Percentiles rank a stretch among this genome's conserved stretches.
phyloP scores from a whole-genome alignment of 1,140 invertebrate species.

The Cydia splendana region DNA sequence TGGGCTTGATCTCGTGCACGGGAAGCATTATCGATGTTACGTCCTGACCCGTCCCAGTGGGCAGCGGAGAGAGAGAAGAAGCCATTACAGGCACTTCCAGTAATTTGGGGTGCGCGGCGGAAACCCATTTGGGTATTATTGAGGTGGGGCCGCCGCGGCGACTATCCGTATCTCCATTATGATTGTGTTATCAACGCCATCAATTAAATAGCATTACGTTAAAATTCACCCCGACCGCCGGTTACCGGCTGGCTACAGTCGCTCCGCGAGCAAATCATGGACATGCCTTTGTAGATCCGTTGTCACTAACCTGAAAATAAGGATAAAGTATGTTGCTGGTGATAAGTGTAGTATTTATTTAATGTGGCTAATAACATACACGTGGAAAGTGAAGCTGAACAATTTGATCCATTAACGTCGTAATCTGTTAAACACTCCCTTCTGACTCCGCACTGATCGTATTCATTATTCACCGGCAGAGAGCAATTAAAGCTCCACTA shows the following conservation, averaged over 20 bases:
- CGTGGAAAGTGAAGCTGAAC: slow-evolving; percentile 38
- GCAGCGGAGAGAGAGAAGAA: slow-evolving; percentile 45
- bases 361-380: slow-evolving; percentile 16
- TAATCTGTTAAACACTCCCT: slow-evolving; percentile 69
- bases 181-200: slow-evolving; percentile 65
- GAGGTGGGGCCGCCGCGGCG: slow-evolving; percentile 41
- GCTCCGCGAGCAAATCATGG: slow-evolving; percentile 40
- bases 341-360: neutral
- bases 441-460: slow-evolving; percentile 73
- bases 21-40: slow-evolving; percentile 16
- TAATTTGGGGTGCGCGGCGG: slow-evolving; percentile 45
- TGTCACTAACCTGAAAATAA: neutral
- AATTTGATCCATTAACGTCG: slow-evolving; percentile 60
- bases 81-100: slow-evolving; percentile 48
- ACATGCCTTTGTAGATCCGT: slow-evolving; percentile 35
- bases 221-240: slow-evolving; percentile 68
- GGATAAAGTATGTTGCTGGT: neutral
- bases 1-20: neutral
- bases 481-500: slow-evolving; percentile 80
- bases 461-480: slow-evolving; percentile 78
- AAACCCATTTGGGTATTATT: slow-evolving; percentile 51
- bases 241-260: slow-evolving; percentile 53
- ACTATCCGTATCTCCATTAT: slow-evolving; percentile 56
- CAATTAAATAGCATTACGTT: slow-evolving; percentile 71
- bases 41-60: slow-evolving; percentile 37